Conservation (phyloP, 2,888 invertebrate genomes). For the Agrypnus murinus region DNA sequence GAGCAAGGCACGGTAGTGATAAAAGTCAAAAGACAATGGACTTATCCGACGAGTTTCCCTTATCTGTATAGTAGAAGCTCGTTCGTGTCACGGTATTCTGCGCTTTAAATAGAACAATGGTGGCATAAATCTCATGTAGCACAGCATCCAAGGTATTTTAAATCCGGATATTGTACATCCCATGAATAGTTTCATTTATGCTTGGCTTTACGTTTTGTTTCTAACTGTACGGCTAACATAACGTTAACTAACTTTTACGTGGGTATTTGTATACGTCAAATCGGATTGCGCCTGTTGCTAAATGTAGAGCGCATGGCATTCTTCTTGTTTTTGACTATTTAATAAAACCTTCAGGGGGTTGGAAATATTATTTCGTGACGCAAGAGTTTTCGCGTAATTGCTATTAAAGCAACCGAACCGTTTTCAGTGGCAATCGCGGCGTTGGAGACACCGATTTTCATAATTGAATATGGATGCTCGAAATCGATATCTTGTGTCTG, state of each 20-base stretch:
- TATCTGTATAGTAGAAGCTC: slow-evolving; percentile 24
- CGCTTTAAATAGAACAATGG: slow-evolving; percentile 41
- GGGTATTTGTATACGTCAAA: slow-evolving; percentile 3
- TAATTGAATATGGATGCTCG: slow-evolving; percentile 26
- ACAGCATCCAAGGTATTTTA: slow-evolving; percentile 25
- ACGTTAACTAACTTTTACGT: slow-evolving; percentile 15
- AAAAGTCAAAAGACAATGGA: slow-evolving; percentile 33
- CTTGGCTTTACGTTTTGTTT: slow-evolving; percentile 7
- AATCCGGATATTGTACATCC: slow-evolving; percentile 25
- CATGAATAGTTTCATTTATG: slow-evolving; percentile 24
- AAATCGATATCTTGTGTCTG: slow-evolving; percentile 27
- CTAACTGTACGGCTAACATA: not conserved
- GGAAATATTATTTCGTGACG: not conserved
- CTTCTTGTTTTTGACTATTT: not conserved
- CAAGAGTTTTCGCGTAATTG: slow-evolving; percentile 12
- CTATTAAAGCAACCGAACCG: slow-evolving; percentile 17
- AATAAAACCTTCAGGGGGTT: not conserved
- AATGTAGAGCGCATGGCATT: not conserved
- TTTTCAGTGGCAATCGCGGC: not conserved
- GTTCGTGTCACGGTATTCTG: slow-evolving; percentile 28
- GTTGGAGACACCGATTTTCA: slow-evolving; percentile 16
- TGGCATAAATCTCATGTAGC: slow-evolving; percentile 20
- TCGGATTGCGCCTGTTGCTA: not conserved
- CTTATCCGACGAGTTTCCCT: slow-evolving; percentile 31
- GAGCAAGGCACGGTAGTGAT: slow-evolving; percentile 13